Evolutionary conservation across 1,140 invertebrate species (phyloP).

Genomic region (Plodia interpunctella): DNA sequence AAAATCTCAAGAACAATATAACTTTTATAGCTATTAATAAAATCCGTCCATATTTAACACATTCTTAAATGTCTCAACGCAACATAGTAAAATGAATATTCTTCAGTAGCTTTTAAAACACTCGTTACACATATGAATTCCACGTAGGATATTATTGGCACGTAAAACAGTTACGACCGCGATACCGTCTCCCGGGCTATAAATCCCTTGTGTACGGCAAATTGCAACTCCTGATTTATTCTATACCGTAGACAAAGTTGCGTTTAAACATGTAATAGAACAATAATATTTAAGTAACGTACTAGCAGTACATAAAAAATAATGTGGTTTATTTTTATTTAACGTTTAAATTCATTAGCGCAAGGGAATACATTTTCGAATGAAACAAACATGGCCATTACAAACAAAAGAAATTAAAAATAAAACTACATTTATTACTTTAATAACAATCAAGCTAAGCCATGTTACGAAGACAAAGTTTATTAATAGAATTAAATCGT

Average conservation of each 20-base stretch:
- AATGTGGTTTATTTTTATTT: no score
- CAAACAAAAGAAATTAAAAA: no score
- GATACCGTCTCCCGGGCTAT: neutral
- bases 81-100: neutral
- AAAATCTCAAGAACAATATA: no score
- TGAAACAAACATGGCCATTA: no score
- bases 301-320: no score
- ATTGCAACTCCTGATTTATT: neutral
- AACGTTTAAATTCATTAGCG: no score
- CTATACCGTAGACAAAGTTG: neutral
- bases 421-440: neutral
- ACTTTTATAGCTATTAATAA: no score
- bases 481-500: neutral
- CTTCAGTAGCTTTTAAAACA: neutral
- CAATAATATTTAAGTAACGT: neutral
- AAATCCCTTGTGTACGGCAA: neutral
- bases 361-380: no score
- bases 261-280: neutral
- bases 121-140: neutral
- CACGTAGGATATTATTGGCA: neutral
- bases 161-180: neutral
- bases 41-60: no score
- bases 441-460: neutral
- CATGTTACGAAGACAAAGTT: neutral
- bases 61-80: neutral